Conservation (phyloP, 2,888 invertebrate species). For the Diaprepes abbreviatus region DNA sequence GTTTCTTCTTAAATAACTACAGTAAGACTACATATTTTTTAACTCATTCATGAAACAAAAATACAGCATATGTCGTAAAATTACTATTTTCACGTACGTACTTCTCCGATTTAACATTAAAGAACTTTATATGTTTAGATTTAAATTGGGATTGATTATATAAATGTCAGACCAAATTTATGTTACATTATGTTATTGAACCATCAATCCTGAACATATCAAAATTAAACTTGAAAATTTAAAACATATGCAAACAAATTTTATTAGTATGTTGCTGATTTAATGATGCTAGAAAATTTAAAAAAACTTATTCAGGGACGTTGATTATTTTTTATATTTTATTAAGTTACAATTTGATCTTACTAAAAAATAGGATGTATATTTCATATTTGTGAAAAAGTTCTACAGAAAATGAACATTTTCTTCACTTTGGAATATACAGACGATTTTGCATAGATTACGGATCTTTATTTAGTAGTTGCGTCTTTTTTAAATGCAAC, state of each 20-base stretch:
- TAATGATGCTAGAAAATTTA: background rate
- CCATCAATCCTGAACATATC: slow-evolving; percentile 35
- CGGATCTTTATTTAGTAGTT: too few species aligned
- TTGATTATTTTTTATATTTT: slow-evolving; percentile 1
- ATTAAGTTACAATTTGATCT: background rate
- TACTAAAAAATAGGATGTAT: too few species aligned
- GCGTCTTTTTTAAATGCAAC: too few species aligned
- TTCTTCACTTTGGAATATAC: too few species aligned
- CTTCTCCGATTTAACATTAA: slow-evolving; percentile 22
- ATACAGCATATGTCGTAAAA: background rate
- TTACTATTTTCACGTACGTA: background rate
- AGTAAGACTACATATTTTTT: too few species aligned
- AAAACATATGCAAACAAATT: slow-evolving; percentile 29
- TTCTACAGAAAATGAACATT: too few species aligned
- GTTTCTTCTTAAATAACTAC: too few species aligned
- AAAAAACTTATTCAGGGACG: slow-evolving; percentile 5
- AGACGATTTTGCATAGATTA: too few species aligned
- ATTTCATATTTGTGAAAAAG: too few species aligned
- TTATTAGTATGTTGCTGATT: slow-evolving; percentile 25
- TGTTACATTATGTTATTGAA: slow-evolving; percentile 32
- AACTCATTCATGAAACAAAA: background rate
- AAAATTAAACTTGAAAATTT: slow-evolving; percentile 33
- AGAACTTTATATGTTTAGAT: slow-evolving; percentile 29
- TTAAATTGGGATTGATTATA: slow-evolving; percentile 32
- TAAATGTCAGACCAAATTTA: slow-evolving; percentile 38